Base-by-base conservation (phyloP, 2,113 vertebrate species). In the Pimephales promelas region DNA sequence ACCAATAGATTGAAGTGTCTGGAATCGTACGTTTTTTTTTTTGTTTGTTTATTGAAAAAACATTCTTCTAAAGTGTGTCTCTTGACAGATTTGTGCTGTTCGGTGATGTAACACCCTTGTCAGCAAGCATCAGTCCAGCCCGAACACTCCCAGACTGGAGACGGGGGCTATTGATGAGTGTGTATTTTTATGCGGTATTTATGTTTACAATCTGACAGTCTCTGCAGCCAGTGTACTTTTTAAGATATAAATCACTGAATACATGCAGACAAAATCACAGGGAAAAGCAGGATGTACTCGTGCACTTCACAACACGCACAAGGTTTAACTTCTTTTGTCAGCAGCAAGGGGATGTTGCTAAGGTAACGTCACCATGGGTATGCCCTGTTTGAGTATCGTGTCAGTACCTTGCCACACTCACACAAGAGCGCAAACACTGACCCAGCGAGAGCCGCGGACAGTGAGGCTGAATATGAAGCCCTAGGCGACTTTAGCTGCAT, bases 171-270 rank as follows among this genome's bases (percentile, higher is more conserved):
- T 83, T 83, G 52, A 18, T 18, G 7, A 11, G 14, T 49, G 59
- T 34, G 47, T 70, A 20, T 78, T 14, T 78, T 31, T 70, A 31
- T 59, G 71, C 26, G 36, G 70, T 45, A 80, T 24, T 7, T 61
- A 74, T 66, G 81, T 84, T 10, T 74, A 31, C 31, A 79, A 73
- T 57, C 87, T 90, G 80, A 85, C 81, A 82, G 52, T 28, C 82
- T 88, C 89, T 90, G 90, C 88, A 90, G 78, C 91, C 83, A 89
- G 84, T 89, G 86, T 91, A 84, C 88, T 88, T 84, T 75, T 90
- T 92, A 64, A 92, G 91, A 92, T 90, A 92, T 92, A 89, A 92
- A 92, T 91, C 91, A 89, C 88, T 92, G 90, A 92, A 92, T 92
- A 92, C 92, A 92, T 92, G 91, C 92, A 91, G 91, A 86, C 87